Base-by-base conservation (phyloP, 2,113 vertebrate genomes). In the Crotalus horridus region DNA sequence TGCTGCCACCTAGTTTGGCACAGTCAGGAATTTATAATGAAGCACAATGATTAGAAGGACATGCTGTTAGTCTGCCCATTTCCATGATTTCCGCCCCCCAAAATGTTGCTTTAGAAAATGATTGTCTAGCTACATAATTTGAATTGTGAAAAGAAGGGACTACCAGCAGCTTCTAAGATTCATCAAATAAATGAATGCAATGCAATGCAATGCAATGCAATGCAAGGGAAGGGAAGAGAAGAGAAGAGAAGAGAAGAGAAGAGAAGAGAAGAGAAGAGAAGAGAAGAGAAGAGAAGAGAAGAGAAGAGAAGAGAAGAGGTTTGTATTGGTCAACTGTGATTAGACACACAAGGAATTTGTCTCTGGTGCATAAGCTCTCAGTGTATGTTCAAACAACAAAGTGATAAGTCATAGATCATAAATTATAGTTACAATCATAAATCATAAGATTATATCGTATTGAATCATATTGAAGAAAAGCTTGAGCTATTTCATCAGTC, bases 71-170 rank as follows among this genome's bases (percentile, higher is more conserved):
- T 15, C 15, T 55, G 17, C 17, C 20, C 9, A 17, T 64, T 10
- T 88, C 48, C 20, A 48, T 69, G 87, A 24, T n/a, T 3, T 26
- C 21, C 6, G 17, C 10, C 56, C 6, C 10, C 6, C n/a, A 8
- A 3, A 2, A 81, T 17, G 48, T 74, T 92, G 13, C 51, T 23
- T 54, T 69, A 33, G 43, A 7, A 51, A 43, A 69, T 33, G 29
- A 53, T 87, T 91, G 88, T 95, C 92, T 93, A 92, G 74, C 91
- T 0, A 2, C 87, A 94, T 55, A 56, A 94, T 97, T 95, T 96
- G 95, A 94, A 95, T 94, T 96, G 94, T 94, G 94, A 85, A 13
- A 94, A 91, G 89, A 93, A 59, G 92, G 90, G 95, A 91, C 46
- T 51, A 94, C 89, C 26, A 89, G 89, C 61, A 93, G n/a, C 23